phyloP scores from a whole-genome alignment of 2,888 invertebrate genomes.

The Hylaea fasciaria region DNA sequence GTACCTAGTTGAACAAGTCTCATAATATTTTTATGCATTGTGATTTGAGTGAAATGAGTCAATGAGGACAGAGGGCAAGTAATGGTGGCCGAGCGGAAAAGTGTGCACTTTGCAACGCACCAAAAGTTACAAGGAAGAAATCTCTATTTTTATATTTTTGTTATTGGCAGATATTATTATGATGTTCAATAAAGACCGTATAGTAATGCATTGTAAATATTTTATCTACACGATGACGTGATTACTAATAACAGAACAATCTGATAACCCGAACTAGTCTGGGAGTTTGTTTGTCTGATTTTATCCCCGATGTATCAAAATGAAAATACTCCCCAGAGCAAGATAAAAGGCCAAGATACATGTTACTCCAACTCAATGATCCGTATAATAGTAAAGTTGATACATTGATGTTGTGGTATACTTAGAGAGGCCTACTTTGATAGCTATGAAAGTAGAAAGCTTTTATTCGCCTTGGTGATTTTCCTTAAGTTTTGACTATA shows the following conservation, averaged over 20 bases:
- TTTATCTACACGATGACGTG: background rate
- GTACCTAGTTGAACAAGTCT: no score
- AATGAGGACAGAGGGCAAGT: no score
- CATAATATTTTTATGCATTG: no score
- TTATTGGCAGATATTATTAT: no score
- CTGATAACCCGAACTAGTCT: background rate
- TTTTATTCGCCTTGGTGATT: background rate
- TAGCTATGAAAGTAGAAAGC: background rate
- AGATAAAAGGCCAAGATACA: slow-evolving; percentile 7
- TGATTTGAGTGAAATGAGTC: background rate
- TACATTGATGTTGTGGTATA: background rate
- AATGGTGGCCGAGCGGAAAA: no score
- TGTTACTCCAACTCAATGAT: slow-evolving; percentile 9
- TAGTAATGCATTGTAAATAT: background rate
- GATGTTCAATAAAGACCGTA: no score
- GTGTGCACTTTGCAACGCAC: no score
- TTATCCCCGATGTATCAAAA: background rate
- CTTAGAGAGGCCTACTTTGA: background rate
- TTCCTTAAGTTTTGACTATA: background rate
- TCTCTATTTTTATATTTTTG: no score
- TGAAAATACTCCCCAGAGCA: slow-evolving; percentile 6
- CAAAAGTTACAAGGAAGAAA: no score
- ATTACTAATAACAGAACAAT: background rate
- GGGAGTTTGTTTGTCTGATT: slow-evolving; percentile 6
- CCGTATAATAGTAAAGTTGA: slow-evolving; percentile 8